A percentile compares a stretch with the other conserved stretches of the same genome.
These are phyloP conservation scores for Helogale parvula DNA, from an alignment of 2,113 vertebrate genomes.

Conservation along the genomic window DNA sequence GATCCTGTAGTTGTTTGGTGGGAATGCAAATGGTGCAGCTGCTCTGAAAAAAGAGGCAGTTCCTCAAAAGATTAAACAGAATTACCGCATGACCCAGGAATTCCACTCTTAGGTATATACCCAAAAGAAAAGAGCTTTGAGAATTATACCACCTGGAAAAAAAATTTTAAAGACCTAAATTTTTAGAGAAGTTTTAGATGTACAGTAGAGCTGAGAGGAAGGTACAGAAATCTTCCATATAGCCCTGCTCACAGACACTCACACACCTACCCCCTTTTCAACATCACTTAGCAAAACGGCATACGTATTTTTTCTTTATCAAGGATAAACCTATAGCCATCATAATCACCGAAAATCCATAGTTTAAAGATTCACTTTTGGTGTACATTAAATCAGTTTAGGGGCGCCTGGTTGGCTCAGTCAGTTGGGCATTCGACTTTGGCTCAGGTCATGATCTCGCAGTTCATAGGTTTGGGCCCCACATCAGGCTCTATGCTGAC, in stretches of 20 bases:
- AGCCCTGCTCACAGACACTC: not conserved
- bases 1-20: not conserved
- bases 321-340: not conserved
- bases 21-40: not conserved
- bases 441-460: no score
- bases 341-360: not conserved
- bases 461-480: no score
- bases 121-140: not conserved
- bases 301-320: not conserved
- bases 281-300: not conserved
- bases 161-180: not conserved
- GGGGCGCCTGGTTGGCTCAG: no score
- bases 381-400: not conserved
- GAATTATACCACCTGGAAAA: not conserved
- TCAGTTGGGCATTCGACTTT: no score
- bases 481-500: no score
- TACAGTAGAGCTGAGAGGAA: not conserved
- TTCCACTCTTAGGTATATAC: not conserved
- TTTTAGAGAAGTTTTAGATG: not conserved
- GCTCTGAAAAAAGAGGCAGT: not conserved
- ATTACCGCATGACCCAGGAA: not conserved
- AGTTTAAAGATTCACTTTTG: not conserved
- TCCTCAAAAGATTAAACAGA: slow-evolving; percentile 10
- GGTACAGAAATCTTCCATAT: not conserved
- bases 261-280: not conserved